phyloP scores from a whole-genome alignment of 2,797 vertebrate genomes.

The Ptychobarbus kaznakovi region DNA sequence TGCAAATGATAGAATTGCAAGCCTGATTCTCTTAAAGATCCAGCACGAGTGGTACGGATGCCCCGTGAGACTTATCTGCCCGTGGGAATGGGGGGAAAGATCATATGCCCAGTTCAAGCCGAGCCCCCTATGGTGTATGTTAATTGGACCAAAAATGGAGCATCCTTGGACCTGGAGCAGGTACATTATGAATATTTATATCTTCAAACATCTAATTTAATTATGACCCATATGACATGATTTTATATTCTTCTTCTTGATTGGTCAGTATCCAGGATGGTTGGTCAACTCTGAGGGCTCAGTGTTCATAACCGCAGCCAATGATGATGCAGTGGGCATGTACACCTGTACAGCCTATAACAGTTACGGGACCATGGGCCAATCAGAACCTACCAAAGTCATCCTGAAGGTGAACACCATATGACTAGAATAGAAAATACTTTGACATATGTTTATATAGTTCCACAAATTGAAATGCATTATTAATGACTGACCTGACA shows the following conservation, averaged over 20 bases:
- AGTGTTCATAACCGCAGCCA: conserved; percentile 85
- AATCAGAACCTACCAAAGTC: conserved; percentile 86
- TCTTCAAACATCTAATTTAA: conserved; percentile 1
- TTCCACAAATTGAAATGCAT: not conserved
- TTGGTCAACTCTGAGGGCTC: conserved; percentile 87
- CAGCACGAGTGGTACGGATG: conserved; percentile 88
- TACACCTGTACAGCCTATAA: conserved; percentile 95
- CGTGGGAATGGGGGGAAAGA: conserved; percentile 87
- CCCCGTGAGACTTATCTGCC: conserved; percentile 89
- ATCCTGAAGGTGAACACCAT: conserved; percentile 84
- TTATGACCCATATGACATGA: not conserved
- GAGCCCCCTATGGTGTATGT: conserved; percentile 89
- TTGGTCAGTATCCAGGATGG: conserved; percentile 90
- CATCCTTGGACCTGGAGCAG: conserved; percentile 83
- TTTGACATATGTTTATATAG: not conserved
- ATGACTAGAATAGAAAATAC: not conserved
- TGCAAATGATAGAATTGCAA: not conserved
- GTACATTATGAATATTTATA: conserved; percentile 67
- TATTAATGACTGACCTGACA: not conserved
- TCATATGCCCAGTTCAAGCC: conserved; percentile 87
- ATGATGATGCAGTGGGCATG: conserved; percentile 90
- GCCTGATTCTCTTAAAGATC: conserved; percentile 76
- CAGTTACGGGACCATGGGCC: conserved; percentile 90
- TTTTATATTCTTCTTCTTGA: conserved; percentile 17
- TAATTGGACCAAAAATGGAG: conserved; percentile 93